These are phyloP conservation scores for Sterrhoptilus dennistouni DNA, from an alignment of 2,113 vertebrate genomes.

Conservation along the genomic window DNA sequence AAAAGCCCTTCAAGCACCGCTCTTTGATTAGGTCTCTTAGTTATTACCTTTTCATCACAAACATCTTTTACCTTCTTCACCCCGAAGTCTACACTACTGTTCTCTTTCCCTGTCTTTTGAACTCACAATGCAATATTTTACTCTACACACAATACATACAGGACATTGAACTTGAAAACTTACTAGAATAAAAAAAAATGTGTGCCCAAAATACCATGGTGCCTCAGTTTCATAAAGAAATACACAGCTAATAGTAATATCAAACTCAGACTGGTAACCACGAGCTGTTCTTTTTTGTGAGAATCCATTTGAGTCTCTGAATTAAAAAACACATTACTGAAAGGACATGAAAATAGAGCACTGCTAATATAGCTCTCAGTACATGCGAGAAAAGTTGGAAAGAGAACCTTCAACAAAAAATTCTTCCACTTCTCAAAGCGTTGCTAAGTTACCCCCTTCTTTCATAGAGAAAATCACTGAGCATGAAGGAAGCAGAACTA, in stretches of 20 bases:
- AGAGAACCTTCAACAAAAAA: conserved; percentile 15
- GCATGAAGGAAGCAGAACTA: conserved; percentile 35
- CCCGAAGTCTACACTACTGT: neutral
- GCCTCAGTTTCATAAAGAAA: neutral
- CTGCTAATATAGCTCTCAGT: neutral
- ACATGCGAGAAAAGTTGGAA: neutral
- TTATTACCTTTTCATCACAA: neutral
- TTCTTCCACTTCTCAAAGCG: conserved; percentile 22
- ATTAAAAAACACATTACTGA: neutral
- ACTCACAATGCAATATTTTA: neutral
- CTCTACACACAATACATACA: neutral
- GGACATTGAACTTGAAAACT: neutral
- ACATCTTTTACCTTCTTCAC: neutral
- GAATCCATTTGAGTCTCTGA: neutral
- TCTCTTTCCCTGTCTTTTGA: neutral
- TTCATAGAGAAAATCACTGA: conserved; percentile 39
- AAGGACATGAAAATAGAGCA: neutral
- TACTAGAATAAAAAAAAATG: neutral
- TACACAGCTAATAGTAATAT: neutral
- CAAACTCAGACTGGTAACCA: neutral
- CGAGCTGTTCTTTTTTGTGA: neutral
- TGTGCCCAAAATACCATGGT: neutral
- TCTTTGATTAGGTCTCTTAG: neutral
- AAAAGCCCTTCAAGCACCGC: neutral
- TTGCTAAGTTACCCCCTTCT: conserved; percentile 59